Percentiles rank a stretch among this genome's conserved stretches.
These are phyloP conservation scores for Scyliorhinus canicula DNA, from an alignment of 2,797 vertebrate species.

Conservation along the genomic window DNA sequence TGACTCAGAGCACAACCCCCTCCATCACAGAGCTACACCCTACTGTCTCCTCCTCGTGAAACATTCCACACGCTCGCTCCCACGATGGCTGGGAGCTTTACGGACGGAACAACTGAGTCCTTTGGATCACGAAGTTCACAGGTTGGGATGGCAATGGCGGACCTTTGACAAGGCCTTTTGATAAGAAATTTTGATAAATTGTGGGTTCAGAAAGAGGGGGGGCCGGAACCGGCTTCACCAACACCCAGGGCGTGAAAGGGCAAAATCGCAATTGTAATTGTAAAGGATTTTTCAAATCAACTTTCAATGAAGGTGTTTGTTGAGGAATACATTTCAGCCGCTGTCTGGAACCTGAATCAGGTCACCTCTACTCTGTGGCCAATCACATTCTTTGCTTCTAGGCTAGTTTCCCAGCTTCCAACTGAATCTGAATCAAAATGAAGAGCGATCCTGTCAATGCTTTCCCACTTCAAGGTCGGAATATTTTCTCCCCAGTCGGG, in stretches of 20 bases:
- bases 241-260: neutral
- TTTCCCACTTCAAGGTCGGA: neutral
- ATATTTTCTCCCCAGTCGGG: too few relatives aligned
- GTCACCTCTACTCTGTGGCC: neutral
- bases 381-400: neutral
- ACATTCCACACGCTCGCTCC: neutral
- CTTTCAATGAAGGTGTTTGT: neutral
- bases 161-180: neutral
- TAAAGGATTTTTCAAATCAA: neutral
- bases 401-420: neutral
- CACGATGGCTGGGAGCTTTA: neutral
- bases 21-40: neutral
- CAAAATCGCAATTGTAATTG: neutral
- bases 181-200: too few relatives aligned
- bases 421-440: neutral
- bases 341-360: neutral
- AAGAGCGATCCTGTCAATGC: neutral
- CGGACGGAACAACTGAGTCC: neutral
- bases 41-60: neutral
- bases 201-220: neutral
- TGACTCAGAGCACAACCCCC: neutral
- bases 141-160: neutral
- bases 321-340: neutral
- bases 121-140: neutral
- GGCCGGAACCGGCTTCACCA: too few relatives aligned